A percentile compares a stretch with the other conserved stretches of the same genome.
These are phyloP conservation scores for Phainopepla nitens DNA, from an alignment of 2,113 vertebrate species.

Conservation along the genomic window DNA sequence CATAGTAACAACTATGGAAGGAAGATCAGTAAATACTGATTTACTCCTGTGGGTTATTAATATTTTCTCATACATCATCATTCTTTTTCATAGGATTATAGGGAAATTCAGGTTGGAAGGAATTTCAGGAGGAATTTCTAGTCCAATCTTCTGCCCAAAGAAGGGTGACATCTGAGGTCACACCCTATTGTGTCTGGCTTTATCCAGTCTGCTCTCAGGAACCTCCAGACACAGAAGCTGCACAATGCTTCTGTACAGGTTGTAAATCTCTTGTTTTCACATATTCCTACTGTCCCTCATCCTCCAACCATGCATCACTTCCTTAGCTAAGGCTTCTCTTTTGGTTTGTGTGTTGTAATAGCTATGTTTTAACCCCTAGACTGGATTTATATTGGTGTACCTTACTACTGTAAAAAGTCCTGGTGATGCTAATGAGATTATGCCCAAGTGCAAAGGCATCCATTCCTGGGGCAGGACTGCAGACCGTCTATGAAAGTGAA, in stretches of 20 bases:
- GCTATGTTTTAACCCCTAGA: background rate
- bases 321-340: background rate
- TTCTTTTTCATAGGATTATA: background rate
- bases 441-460: background rate
- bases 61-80: background rate
- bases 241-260: background rate
- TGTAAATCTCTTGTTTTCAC: background rate
- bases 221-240: background rate
- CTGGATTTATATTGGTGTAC: background rate
- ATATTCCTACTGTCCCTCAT: background rate
- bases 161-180: background rate
- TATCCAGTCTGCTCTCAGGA: background rate
- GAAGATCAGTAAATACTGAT: background rate
- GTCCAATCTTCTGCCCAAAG: background rate
- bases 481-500: background rate
- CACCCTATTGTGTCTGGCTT: background rate
- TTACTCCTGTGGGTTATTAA: background rate
- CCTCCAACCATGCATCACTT: background rate
- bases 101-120: background rate
- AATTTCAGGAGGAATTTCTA: background rate
- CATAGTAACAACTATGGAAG: background rate
- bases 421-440: background rate
- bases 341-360: background rate
- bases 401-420: background rate
- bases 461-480: background rate